A percentile compares a stretch with the other conserved stretches of the same genome.
These are phyloP conservation scores for Pteruthius melanotis DNA, from an alignment of 2,113 vertebrate species.

Conservation along the genomic window DNA sequence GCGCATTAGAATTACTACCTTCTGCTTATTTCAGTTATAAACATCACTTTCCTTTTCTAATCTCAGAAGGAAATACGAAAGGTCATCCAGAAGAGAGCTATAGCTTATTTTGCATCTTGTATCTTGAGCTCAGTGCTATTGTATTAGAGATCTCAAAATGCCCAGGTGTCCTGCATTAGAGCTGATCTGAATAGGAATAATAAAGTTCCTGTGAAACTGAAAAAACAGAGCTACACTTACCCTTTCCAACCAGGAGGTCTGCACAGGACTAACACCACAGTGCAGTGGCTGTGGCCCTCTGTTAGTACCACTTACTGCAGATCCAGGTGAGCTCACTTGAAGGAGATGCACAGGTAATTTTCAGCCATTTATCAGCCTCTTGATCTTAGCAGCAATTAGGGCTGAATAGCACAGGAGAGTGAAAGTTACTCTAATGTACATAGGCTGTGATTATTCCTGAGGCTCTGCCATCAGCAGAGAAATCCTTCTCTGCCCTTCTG, in stretches of 20 bases:
- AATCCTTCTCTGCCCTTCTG: not conserved
- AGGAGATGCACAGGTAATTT: not conserved
- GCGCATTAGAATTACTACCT: not conserved
- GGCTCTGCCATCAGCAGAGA: not conserved
- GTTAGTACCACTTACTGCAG: not conserved
- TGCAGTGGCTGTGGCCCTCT: not conserved
- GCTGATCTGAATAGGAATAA: not conserved
- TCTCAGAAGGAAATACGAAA: not conserved
- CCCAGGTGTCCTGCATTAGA: not conserved
- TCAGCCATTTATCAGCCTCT: not conserved
- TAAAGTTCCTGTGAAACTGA: not conserved
- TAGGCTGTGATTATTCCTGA: not conserved
- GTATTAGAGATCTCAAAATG: not conserved
- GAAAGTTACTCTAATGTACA: not conserved
- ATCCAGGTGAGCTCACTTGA: conserved; percentile 16
- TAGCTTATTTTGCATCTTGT: not conserved
- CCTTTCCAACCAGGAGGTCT: not conserved
- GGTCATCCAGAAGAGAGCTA: not conserved
- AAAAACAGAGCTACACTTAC: not conserved
- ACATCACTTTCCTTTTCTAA: not conserved
- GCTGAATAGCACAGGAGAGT: not conserved
- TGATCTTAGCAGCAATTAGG: not conserved
- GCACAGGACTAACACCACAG: not conserved
- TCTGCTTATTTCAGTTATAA: not conserved
- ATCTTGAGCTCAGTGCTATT: not conserved